Evolutionary conservation across 2,113 vertebrate genomes (phyloP), one percentile per base, ranked within the genome.

Genomic region (Boulengeromyrus knoepffleri): DNA sequence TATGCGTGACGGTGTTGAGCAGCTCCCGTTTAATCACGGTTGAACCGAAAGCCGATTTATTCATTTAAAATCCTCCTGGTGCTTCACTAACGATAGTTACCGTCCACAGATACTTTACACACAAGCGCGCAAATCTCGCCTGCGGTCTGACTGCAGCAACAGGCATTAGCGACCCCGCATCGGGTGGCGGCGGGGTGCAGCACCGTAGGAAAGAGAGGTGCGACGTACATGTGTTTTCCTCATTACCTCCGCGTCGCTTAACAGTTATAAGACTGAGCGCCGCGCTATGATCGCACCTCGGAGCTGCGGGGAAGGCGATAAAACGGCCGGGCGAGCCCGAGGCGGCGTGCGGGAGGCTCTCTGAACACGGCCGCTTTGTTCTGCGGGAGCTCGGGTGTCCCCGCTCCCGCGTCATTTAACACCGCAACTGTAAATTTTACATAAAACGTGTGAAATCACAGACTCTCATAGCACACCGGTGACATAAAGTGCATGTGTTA

Each of bases 391-490:
- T 96, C 94, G 70, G 50, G 93, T 96, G 96, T 94, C 96, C 93
- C 92, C 89, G 90, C 93, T 94, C n/a, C 91, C 77, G 90, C 93
- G 96, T 95, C 94, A 96, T 94, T 94, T 94, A 93, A 96, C 95
- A 95, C 95, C 56, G 92, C 95, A 95, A 96, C 96, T 95, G 96
- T 96, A 96, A 94, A 96, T 95, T 95, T 94, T 95, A 95, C 95
- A 95, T 95, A 95, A 96, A 96, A 95, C 91, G 94, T 96, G 96
- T 96, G 95, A 96, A 96, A 97, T 96, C 94, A 94, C 95, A 96
- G 95, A 96, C 96, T 94, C 95, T 94, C 94, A 95, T 95, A 95
- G 95, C 93, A 92, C 94, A 93, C 92, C 91, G 92, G 93, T 92
- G 90, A 95, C 94, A 92, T 96, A 96, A 96, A 97, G 91, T 91